Evolutionary conservation across 2,113 vertebrate species (phyloP), one percentile per base, ranked within the genome.

Genomic region (Phaethornis superciliosus): DNA sequence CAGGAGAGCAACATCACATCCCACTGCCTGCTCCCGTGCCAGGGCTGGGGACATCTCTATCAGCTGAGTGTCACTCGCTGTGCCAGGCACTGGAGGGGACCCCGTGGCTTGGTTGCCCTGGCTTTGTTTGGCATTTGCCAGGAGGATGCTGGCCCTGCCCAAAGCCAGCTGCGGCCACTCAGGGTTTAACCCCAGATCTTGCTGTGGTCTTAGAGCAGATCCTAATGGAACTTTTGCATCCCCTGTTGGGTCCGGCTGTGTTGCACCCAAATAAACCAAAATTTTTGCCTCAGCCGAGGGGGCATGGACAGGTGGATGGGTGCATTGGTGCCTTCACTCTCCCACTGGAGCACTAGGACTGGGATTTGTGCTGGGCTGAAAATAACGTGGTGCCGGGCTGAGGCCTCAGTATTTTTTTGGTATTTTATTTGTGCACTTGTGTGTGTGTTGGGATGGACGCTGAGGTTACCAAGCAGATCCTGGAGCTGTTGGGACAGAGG

Each of bases 301-400:
- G 46, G 23, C 55, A 26, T 3, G 24, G 76, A 32, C 51, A n/a
- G 64, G 16, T 1, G 2, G 40, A 32, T 0, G 10, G 35, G 3
- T 42, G n/a, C 21, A 12, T n/a, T 0, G 1, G n/a, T 75, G 75
- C 10, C 37, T 55, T 32, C 0, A 0, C 32, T 65, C 6, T 71
- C 20, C 27, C 2, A 0, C 12, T 1, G 1, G 35, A 32, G 27
- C 32, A 10, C n/a, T 40, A n/a, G 21, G 64, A 7, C 6, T 12
- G 17, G 19, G 23, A 14, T 54, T 77, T 84, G 18, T 70, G 3
- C 33, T 42, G 60, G 51, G n/a, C 30, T 51, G 40, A 40, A 40
- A 40, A 12, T 19, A 30, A 35, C 0, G 5, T 0, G 0, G 8
- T 0, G 0, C 9, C 1, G 7, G 8, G 56, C 65, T 63, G 65